phyloP scores from a whole-genome alignment of 2,797 vertebrate genomes.

The Hipposideros larvatus region DNA sequence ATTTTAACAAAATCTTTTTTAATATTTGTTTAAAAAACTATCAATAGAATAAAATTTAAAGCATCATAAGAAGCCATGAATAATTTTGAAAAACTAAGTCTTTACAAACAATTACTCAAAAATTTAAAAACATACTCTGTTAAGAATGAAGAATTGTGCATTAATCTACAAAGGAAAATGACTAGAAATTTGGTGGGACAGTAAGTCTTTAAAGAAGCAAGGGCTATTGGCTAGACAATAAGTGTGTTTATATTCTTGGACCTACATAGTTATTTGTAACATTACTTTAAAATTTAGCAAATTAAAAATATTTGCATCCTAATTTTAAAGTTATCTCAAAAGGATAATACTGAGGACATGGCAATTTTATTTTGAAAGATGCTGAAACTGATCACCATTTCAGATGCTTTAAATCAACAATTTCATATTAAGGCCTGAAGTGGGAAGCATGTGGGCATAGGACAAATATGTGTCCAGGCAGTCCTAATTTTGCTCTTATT shows the following conservation, averaged over 20 bases:
- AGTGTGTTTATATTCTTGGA: conserved; percentile 15
- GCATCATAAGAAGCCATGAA: background rate
- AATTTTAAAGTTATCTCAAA: background rate
- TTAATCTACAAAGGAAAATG: conserved; percentile 22
- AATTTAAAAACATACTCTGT: conserved; percentile 38
- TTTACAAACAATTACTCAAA: background rate
- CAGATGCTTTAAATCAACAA: background rate
- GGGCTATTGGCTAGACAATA: background rate
- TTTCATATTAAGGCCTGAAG: conserved; percentile 29
- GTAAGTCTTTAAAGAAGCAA: conserved; percentile 10
- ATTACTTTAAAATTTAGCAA: conserved; percentile 41
- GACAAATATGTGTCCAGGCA: background rate
- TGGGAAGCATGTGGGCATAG: conserved; percentile 17
- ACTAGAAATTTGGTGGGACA: background rate
- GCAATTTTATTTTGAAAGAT: conserved; percentile 26
- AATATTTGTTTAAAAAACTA: conserved; percentile 24
- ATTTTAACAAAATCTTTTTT: conserved; percentile 6
- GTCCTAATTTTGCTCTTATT: conserved; percentile 38
- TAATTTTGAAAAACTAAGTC: conserved; percentile 40
- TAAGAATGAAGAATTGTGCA: conserved; percentile 55
- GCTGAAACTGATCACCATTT: conserved; percentile 21
- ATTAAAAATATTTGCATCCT: background rate
- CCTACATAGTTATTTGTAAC: conserved; percentile 11
- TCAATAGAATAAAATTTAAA: conserved; percentile 7
- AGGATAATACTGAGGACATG: background rate